Conservation (phyloP, 1,140 invertebrate genomes). For the Epicauta chinensis region DNA sequence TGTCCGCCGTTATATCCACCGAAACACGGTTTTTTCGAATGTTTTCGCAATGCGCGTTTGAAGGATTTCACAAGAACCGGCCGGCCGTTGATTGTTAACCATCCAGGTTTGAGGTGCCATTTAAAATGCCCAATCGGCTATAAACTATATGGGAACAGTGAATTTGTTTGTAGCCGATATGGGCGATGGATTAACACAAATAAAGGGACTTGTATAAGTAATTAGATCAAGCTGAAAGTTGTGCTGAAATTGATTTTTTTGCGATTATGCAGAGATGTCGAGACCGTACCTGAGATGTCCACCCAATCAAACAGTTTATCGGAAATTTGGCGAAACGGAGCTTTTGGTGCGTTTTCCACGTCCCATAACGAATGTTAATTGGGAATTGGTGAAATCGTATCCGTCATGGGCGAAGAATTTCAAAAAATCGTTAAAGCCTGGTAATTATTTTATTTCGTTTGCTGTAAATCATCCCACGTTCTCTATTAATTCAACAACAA, state of each 20-base stretch:
- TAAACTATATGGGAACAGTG: not conserved
- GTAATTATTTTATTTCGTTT: conserved; percentile 12
- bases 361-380: conserved; percentile 12
- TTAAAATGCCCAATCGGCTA: conserved; percentile 2
- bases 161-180: conserved; percentile 2
- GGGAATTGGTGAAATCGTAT: conserved; percentile 14
- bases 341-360: conserved; percentile 6
- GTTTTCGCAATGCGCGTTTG: not conserved
- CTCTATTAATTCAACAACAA: conserved; percentile 7
- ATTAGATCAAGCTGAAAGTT: not conserved
- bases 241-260: not conserved
- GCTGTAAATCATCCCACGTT: conserved; percentile 8
- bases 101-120: conserved; percentile 2
- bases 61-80: not conserved
- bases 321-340: not conserved
- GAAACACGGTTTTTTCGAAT: conserved; percentile 4
- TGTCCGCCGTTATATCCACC: conserved; percentile 8
- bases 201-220: conserved; percentile 5
- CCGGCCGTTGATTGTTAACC: not conserved
- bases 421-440: conserved; percentile 1
- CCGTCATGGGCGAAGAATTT: conserved; percentile 9
- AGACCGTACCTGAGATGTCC: conserved; percentile 10
- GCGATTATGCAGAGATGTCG: conserved; percentile 3
- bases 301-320: not conserved
- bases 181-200: conserved; percentile 1